Base-by-base conservation (phyloP, 2,888 invertebrate species). In the Ommatoiulus sabulosus region DNA sequence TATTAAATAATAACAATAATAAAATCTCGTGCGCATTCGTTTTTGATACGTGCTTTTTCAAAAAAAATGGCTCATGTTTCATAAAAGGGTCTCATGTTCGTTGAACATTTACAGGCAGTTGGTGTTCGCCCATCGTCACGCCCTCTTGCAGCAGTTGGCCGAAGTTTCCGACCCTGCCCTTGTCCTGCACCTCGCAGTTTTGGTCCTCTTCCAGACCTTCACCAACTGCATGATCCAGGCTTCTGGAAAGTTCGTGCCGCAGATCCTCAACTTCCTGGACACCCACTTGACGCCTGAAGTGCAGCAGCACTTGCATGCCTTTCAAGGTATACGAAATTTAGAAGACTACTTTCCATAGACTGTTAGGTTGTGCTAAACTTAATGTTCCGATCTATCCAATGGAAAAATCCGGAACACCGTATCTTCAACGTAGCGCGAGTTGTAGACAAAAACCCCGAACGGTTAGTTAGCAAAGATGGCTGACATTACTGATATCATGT, bases 181-280 rank as follows among this genome's bases (percentile, higher is more conserved):
- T 57, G 94, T 95, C 87, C 93, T 98, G 85, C 97, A 97, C 92
- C 93, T 97, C 88, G 95, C 95, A 0, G 95, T 95, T 0, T 93
- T 97, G 90, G 94, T 97, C 84, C 94, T 98, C 89, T 98, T 97
- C 92, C 96, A 96, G 87, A 95, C 95, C 12, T 94, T 95, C 3
- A 97, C 96, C 0, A 96, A 97, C 91, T 95, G 94, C 91, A 20
- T 48, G 20, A 92, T 99, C 44, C 97, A 98, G 93, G 97, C 97
- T 17, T 98, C 98, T 44, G 99, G 99, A 0, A 95, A 97, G 92
- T 97, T 97, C 93, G 97, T 99, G 15, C 95, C 97, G 0, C 94
- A 95, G 24, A 94, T 99, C 90, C 94, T 98, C 86, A 92, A 94
- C 0, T 96, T 95, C 92, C 94, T 99, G 88, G 95, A 95, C 90